These are phyloP conservation scores for Pegoplata infirma DNA, from an alignment of 2,888 invertebrate genomes.

Conservation along the genomic window DNA sequence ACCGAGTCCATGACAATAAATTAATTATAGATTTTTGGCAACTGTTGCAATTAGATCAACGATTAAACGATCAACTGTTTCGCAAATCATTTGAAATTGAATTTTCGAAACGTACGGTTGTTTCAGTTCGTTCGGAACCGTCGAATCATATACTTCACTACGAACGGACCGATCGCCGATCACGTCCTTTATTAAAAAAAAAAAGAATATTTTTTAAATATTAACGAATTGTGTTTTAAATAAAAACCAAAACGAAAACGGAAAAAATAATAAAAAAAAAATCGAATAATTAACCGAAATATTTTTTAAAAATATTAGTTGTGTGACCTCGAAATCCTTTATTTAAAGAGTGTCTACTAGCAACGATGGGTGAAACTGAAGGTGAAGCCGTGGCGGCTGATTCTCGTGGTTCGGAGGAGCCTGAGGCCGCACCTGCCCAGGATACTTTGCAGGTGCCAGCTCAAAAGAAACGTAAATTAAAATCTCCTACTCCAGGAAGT, in stretches of 20 bases:
- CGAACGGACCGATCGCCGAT: conserved; percentile 62
- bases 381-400: conserved; percentile 73
- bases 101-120: conserved; percentile 78
- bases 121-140: conserved; percentile 63
- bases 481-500: conserved; percentile 77
- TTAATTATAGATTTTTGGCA: conserved; percentile 72
- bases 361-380: conserved; percentile 76
- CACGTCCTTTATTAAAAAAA: conserved; percentile 50
- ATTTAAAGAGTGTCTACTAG: conserved; percentile 49
- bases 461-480: conserved; percentile 75
- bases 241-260: conserved; percentile 65
- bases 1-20: conserved; percentile 65
- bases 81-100: conserved; percentile 77
- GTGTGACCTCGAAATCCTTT: conserved; percentile 57
- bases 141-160: conserved; percentile 53
- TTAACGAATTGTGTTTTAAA: conserved; percentile 69
- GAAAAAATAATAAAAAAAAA: conserved; percentile 62
- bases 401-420: conserved; percentile 73
- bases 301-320: conserved; percentile 42
- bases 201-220: conserved; percentile 64
- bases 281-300: conserved; percentile 66
- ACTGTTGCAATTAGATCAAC: conserved; percentile 62
- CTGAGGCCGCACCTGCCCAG: conserved; percentile 73
- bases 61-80: conserved; percentile 55
- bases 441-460: conserved; percentile 75